Evolutionary conservation across 2,113 vertebrate genomes (phyloP).

Genomic region (Tenebrosternarchus preto): DNA sequence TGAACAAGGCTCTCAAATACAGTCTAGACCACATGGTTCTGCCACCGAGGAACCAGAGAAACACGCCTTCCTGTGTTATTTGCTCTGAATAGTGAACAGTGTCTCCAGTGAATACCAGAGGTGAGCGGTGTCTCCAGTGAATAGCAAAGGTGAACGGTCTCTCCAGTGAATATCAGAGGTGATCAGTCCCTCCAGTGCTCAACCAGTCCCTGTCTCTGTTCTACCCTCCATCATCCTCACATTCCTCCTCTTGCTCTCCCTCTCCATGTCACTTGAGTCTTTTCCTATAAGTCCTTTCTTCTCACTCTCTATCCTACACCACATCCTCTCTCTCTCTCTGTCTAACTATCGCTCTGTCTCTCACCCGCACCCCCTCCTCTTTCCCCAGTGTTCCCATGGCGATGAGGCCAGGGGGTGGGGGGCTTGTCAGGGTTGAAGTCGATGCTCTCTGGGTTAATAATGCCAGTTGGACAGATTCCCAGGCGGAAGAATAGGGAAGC

Average conservation of each 20-base stretch:
- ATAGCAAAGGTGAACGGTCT: no score
- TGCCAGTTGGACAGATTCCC: slow-evolving; percentile 60
- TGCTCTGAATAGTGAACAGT: no score
- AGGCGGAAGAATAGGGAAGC: slow-evolving; percentile 52
- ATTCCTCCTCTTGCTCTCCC: background rate
- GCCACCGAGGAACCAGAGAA: no score
- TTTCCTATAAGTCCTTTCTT: slow-evolving; percentile 29
- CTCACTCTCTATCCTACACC: slow-evolving; percentile 5
- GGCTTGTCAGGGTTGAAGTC: slow-evolving; percentile 40
- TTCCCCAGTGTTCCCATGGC: slow-evolving; percentile 52
- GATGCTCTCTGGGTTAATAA: slow-evolving; percentile 55
- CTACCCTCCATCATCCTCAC: background rate
- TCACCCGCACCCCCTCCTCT: background rate
- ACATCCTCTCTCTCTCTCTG: slow-evolving; percentile 17
- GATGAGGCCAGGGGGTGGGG: slow-evolving; percentile 11
- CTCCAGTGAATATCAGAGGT: background rate
- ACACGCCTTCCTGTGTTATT: slow-evolving; percentile 7
- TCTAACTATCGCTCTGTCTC: slow-evolving; percentile 11
- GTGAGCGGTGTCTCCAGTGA: background rate
- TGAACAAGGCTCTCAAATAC: no score
- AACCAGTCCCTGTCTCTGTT: background rate
- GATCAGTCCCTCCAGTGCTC: background rate
- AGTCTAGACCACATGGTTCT: no score
- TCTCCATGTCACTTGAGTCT: background rate
- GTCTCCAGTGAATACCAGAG: background rate